Base-by-base conservation (phyloP, 2,113 vertebrate genomes). In the Passer montanus region DNA sequence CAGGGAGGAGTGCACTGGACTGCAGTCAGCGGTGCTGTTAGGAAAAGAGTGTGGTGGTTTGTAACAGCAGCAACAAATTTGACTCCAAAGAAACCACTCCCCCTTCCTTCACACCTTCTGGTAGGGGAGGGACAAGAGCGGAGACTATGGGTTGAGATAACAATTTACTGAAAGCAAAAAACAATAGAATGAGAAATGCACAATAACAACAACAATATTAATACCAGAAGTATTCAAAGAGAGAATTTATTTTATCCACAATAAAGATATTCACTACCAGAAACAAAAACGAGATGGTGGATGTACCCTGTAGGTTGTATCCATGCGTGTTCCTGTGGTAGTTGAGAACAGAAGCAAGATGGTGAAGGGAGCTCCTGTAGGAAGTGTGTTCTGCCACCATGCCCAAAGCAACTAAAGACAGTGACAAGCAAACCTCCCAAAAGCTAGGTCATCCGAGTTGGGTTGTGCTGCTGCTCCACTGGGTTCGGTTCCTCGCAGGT, bases 11-110 rank as follows among this genome's bases (percentile, higher is more conserved):
- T 5, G 5, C 4, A 1, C 20, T n/a, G 41, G 50, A 30, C 44
- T 23, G 6, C 15, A 33, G 27, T 41, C 8, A 12, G 26, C 5
- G 3, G 37, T 9, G 0, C 27, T 21, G 13, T 41, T 56, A 31
- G 22, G 46, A 53, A 41, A 89, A 78, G 70, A 21, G 37, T 16
- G 20, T 43, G 26, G 6, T 52, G 46, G 26, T 53, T 72, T 44
- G 37, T 62, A 31, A 31, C 10, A 21, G 10, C 20, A 52, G 56
- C 46, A 28, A 27, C 15, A 70, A 52, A 35, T 50, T 19, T 28
- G 37, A 15, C 7, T 43, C 12, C 24, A 35, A 15, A 52, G 20
- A 35, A 52, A 20, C 56, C 46, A 16, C 16, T 43, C 31, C 13
- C 20, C 8, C 24, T 70, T 52, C 37, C 46, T 41, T 43, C 15